A percentile compares a stretch with the other conserved stretches of the same genome.
phyloP scores from a whole-genome alignment of 2,113 vertebrate genomes.

The Brienomyrus longianalis region DNA sequence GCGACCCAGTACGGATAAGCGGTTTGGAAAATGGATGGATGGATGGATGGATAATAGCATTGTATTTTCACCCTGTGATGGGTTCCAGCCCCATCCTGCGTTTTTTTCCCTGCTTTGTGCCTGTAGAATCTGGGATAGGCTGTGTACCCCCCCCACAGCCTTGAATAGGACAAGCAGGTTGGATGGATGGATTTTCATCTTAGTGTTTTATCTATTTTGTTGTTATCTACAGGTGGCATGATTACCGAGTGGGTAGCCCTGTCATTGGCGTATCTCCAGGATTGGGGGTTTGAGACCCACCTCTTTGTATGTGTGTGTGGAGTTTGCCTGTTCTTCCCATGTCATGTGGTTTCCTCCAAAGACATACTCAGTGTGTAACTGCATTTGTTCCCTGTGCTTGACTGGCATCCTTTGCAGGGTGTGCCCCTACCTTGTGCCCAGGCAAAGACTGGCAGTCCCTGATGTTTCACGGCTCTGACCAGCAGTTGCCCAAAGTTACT shows the following conservation, averaged over 20 bases:
- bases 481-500: not conserved
- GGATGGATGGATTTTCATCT: not conserved
- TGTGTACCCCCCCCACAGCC: no score
- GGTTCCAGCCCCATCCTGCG: not conserved
- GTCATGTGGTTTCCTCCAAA: not conserved
- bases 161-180: not conserved
- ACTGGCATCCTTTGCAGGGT: not conserved
- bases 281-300: not conserved
- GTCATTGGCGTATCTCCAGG: not conserved
- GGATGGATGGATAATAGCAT: no score
- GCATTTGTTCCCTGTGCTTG: not conserved
- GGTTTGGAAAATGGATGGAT: no score
- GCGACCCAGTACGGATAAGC: no score
- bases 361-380: not conserved
- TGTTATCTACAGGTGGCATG: not conserved
- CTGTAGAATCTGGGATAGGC: not conserved
- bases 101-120: not conserved
- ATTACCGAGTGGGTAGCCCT: not conserved
- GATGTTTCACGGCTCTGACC: not conserved
- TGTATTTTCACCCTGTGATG: no score
- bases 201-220: not conserved
- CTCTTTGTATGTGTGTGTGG: not conserved
- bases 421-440: not conserved
- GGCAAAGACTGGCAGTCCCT: not conserved
- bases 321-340: not conserved